These are phyloP conservation scores for Aricia agestis DNA, from an alignment of 1,140 invertebrate genomes.

Conservation along the genomic window DNA sequence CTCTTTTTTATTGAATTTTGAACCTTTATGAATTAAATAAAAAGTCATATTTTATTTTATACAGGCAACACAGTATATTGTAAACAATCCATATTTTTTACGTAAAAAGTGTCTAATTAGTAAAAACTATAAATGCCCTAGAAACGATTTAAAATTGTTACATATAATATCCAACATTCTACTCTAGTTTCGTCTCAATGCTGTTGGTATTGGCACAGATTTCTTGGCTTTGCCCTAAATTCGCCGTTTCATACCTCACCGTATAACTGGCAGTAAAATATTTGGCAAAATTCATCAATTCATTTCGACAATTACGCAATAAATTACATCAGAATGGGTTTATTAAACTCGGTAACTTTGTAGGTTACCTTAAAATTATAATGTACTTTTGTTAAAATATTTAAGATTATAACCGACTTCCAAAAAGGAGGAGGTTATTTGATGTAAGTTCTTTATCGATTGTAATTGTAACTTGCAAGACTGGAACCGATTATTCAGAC, in stretches of 20 bases:
- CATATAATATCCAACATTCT: conserved; percentile 2
- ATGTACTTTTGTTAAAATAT: too few species aligned
- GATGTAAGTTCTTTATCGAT: too few species aligned
- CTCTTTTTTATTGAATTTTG: too few species aligned
- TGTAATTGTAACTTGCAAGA: too few species aligned
- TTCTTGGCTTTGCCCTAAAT: conserved; percentile 10
- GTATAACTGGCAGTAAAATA: not conserved
- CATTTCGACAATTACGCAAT: not conserved
- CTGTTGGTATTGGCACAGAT: conserved; percentile 21
- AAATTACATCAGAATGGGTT: not conserved
- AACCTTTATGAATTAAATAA: too few species aligned
- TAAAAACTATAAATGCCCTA: not conserved
- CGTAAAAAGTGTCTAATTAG: not conserved
- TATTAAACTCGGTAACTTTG: not conserved
- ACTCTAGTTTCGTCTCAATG: not conserved
- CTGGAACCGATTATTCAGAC: too few species aligned
- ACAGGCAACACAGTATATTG: too few species aligned
- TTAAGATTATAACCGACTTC: too few species aligned
- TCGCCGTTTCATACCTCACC: conserved; percentile 6
- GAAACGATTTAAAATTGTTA: conserved; percentile 10
- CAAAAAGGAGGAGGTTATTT: too few species aligned
- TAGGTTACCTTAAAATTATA: not conserved
- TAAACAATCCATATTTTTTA: not conserved
- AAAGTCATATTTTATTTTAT: too few species aligned
- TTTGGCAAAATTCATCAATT: not conserved